Evolutionary conservation across 2,888 invertebrate genomes (phyloP).

Genomic region (Cheilosia grossa): DNA sequence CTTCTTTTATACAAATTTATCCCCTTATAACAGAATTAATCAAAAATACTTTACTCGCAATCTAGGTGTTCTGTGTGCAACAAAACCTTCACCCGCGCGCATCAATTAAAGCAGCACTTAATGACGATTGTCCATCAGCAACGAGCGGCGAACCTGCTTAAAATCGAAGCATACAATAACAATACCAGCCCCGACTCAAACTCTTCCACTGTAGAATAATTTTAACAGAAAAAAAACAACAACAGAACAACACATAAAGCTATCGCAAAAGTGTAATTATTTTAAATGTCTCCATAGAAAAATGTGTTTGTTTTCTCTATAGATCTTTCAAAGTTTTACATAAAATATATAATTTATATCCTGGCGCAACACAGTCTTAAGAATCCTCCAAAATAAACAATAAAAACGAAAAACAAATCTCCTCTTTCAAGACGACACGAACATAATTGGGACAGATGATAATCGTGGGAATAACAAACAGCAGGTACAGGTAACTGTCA

Average conservation of each 20-base stretch:
- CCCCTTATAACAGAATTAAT: too few relatives aligned
- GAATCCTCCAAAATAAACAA: constrained; percentile 32
- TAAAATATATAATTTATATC: constrained; percentile 67
- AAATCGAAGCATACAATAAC: constrained; percentile 3
- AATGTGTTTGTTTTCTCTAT: constrained; percentile 40
- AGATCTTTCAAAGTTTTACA: constrained; percentile 63
- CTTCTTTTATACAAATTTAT: too few relatives aligned
- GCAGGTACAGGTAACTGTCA: constrained; percentile 70
- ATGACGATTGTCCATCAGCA: constrained; percentile 81
- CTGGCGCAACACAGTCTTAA: constrained; percentile 70
- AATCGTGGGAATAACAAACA: constrained; percentile 62
- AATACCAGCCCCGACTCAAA: not conserved
- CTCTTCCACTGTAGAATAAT: constrained; percentile 19
- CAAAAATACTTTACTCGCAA: not conserved
- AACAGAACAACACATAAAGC: constrained; percentile 53
- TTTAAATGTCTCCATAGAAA: constrained; percentile 65
- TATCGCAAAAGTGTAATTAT: constrained; percentile 61
- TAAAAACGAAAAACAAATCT: constrained; percentile 11
- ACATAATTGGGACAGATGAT: constrained; percentile 57
- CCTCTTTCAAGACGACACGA: constrained; percentile 44
- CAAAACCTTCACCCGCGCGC: constrained; percentile 82
- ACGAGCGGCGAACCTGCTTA: constrained; percentile 67
- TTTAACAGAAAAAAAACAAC: constrained; percentile 18
- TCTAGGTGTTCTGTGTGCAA: constrained; percentile 80
- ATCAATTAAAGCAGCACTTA: constrained; percentile 81